Base-by-base conservation (phyloP, 1,140 invertebrate genomes). In the Bombyx mandarina region DNA sequence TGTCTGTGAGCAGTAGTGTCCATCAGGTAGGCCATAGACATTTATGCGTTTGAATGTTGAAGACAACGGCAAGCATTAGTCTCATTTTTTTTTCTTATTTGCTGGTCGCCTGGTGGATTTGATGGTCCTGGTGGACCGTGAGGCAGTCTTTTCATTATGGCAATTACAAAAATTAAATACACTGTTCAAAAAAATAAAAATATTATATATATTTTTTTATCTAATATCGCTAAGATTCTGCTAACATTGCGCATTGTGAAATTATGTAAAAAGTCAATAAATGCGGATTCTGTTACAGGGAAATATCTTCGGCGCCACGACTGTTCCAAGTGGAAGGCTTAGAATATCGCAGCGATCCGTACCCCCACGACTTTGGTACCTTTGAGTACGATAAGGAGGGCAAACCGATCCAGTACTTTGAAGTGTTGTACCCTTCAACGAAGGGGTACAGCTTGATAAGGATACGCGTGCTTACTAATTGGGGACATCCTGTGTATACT, bases 261-360 rank as follows among this genome's bases (percentile, higher is more conserved):
- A 35, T 2, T 35, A 18, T 18, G 12, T 51, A 12, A 51, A 26
- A 51, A n/a, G 8, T 26, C 4, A 1, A 51, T 51, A 51, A 51
- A 35, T 35, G 26, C 26, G 26, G 26, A 35, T 18, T 51, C 10
- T 57, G 70, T 67, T 4, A 12, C 62, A 86, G 83, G 52, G 83
- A 87, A 66, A 87, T 87, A 66, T 81, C 82, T 35, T 85, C 84
- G 52, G 84, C 84, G 8, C 84, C 84, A 2, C 79, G 84, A 4
- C 55, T 75, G 6, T 73, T 85, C 60, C 75, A 79, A 71, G 51
- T 85, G 2, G 77, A 87, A 63, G 82, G 82, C 6, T 54, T 85
- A 26, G 69, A 79, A 49, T 73, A 51, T 42, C 75, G 73, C 6
- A 54, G 22, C 6, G 81, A 84, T 50, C 58, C 66, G 8, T 76